Evolutionary conservation across 2,888 invertebrate genomes (phyloP), one percentile per base, ranked within the genome.

Genomic region (Lysandra bellargus): DNA sequence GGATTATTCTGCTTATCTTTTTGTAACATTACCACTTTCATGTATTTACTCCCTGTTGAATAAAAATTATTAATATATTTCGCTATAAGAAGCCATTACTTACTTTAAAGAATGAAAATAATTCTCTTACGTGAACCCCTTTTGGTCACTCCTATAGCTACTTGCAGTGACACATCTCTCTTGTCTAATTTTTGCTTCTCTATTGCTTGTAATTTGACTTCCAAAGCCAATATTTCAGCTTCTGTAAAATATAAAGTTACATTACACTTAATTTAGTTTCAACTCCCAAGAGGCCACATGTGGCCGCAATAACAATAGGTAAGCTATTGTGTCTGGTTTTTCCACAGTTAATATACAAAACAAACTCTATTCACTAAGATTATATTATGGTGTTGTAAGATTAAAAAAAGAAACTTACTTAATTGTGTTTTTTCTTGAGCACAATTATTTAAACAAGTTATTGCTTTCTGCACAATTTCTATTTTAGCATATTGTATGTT

Each of bases 381-480:
- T 44, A 44, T 49, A 49, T 49, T 9, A 49, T 40, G 40, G 40
- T 49, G 9, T 49, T 49, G 49, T 49, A 49, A 12, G 9, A 49
- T 9, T 57, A 53, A 74, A 23, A 1, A 17, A 30, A 40, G 14
- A 37, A 75, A 90, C 94, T 90, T 90, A 94, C 94, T 92, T 80
- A 93, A 85, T 85, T 89, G 89, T 79, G 91, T 90, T 85, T 90
- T 92, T 82, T 93, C 91, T 82, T 91, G 86, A 44, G 84, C 82
- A 85, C 85, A 90, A 80, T 89, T 90, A 49, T 85, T 89, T 7
- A 94, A 84, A 81, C 91, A 93, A 80, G 89, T 79, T 30, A 92
- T 92, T 61, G 94, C 94, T 84, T 91, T 92, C 81, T 93, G 93
- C 4, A 94, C 85, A 9, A 94, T 91, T 87, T 94, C 94, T 82